Evolutionary conservation across 1,140 invertebrate genomes (phyloP).

Genomic region (Sinella curviseta): DNA sequence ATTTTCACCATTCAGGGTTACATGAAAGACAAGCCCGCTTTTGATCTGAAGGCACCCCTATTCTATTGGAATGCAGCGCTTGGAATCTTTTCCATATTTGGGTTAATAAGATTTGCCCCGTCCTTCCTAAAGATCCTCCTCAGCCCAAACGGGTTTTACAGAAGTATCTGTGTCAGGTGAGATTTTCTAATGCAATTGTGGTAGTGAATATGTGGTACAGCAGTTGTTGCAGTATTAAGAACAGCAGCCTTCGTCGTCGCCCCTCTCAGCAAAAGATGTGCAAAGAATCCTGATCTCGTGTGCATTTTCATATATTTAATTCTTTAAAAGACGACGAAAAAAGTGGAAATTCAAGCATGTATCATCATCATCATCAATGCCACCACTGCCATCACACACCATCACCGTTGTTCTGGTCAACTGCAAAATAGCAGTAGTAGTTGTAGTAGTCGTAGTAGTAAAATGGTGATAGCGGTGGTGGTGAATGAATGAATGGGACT

Average conservation of each 20-base stretch:
- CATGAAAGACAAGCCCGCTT: constrained; percentile 23
- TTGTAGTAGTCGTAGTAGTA: neutral
- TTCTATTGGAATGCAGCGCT: constrained; percentile 31
- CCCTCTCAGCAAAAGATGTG: too few species aligned
- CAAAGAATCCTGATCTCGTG: neutral
- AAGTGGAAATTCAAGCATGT: constrained; percentile 23
- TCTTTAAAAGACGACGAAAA: too few species aligned
- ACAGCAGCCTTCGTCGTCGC: neutral
- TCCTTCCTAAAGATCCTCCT: constrained; percentile 23
- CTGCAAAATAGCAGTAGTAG: neutral
- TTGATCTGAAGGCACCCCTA: constrained; percentile 26
- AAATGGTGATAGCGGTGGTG: too few species aligned
- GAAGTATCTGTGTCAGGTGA: constrained; percentile 39
- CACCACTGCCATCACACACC: neutral
- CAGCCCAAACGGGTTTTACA: constrained; percentile 32
- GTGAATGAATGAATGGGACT: constrained; percentile 4
- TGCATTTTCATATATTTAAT: neutral
- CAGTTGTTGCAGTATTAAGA: neutral
- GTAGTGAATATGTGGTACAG: neutral
- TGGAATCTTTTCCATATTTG: constrained; percentile 26
- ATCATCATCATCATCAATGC: constrained; percentile 14
- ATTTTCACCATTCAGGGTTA: constrained; percentile 14
- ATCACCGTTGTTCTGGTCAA: neutral
- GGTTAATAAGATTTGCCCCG: constrained; percentile 20
- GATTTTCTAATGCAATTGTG: constrained; percentile 16